A percentile compares a stretch with the other conserved stretches of the same genome.
Conservation (phyloP, 2,888 invertebrate genomes). For the Eilema sororculum region DNA sequence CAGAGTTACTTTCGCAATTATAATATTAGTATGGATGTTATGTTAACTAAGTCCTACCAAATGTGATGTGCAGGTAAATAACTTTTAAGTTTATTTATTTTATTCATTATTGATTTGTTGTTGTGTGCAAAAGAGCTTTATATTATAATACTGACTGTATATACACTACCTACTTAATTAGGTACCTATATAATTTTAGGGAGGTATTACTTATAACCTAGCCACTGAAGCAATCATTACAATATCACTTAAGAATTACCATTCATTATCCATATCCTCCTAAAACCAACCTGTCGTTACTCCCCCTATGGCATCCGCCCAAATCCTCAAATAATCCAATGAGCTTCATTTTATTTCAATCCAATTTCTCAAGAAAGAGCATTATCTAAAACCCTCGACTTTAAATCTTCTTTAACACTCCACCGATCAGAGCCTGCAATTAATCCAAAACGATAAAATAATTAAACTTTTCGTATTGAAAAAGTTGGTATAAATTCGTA, state of each 20-base stretch:
- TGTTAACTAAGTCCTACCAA: too few species aligned
- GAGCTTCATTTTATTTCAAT: conserved; percentile 21
- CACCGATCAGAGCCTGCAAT: conserved; percentile 22
- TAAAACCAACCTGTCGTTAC: neutral
- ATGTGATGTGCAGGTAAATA: too few species aligned
- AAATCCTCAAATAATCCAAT: conserved; percentile 4
- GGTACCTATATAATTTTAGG: neutral
- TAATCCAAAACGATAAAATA: conserved; percentile 30
- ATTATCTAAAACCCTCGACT: conserved; percentile 15
- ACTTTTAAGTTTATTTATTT: too few species aligned
- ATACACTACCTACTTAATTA: too few species aligned
- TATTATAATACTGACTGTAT: too few species aligned
- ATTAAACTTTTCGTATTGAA: conserved; percentile 40
- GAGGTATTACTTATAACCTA: neutral
- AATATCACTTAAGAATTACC: neutral
- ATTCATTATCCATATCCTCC: neutral
- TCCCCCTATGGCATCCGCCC: neutral
- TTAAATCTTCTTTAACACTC: conserved; percentile 20
- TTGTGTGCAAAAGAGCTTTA: too few species aligned
- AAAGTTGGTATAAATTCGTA: conserved; percentile 37
- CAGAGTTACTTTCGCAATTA: too few species aligned
- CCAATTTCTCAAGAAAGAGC: conserved; percentile 16
- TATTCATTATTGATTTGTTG: too few species aligned
- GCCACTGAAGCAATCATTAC: neutral
- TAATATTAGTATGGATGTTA: too few species aligned